Conservation (phyloP, 2,797 vertebrate genomes). For the Micromesistius poutassou region DNA sequence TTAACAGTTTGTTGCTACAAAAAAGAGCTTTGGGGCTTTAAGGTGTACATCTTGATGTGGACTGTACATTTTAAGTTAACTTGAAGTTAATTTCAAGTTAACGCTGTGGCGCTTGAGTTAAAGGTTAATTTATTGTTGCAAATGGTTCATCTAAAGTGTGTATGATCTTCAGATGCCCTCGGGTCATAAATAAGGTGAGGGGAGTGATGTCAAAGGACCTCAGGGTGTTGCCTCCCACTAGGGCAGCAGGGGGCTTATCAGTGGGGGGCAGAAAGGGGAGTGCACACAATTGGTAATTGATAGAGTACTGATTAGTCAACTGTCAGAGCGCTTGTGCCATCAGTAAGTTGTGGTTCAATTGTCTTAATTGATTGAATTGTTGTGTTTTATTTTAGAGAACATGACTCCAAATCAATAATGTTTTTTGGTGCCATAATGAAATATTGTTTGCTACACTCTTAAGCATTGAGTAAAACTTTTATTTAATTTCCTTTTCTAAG, state of each 20-base stretch:
- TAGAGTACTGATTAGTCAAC: slow-evolving; percentile 54
- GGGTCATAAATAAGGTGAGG: background rate
- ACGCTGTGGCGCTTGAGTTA: background rate
- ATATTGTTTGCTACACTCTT: background rate
- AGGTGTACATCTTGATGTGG: background rate
- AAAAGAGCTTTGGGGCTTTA: background rate
- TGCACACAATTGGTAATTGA: slow-evolving; percentile 18
- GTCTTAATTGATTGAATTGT: background rate
- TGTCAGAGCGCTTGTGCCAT: slow-evolving; percentile 1
- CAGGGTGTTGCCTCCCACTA: slow-evolving; percentile 3
- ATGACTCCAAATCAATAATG: background rate
- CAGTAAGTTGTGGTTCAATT: background rate
- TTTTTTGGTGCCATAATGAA: background rate
- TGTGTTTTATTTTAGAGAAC: no score
- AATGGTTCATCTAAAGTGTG: background rate
- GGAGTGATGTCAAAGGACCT: background rate
- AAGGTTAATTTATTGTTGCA: background rate
- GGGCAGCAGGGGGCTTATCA: slow-evolving; percentile 57
- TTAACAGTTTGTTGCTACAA: background rate
- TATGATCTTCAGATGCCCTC: background rate
- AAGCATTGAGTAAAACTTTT: slow-evolving; percentile 4
- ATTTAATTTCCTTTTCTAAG: slow-evolving; percentile 36
- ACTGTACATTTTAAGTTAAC: no score
- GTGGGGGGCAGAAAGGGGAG: slow-evolving; percentile 47
- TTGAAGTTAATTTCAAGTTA: no score